Evolutionary conservation across 37 sponge, comb jelly and placozoan species (phyloP), one percentile per base, ranked within the genome.

Genomic region (Spongia lamella): DNA sequence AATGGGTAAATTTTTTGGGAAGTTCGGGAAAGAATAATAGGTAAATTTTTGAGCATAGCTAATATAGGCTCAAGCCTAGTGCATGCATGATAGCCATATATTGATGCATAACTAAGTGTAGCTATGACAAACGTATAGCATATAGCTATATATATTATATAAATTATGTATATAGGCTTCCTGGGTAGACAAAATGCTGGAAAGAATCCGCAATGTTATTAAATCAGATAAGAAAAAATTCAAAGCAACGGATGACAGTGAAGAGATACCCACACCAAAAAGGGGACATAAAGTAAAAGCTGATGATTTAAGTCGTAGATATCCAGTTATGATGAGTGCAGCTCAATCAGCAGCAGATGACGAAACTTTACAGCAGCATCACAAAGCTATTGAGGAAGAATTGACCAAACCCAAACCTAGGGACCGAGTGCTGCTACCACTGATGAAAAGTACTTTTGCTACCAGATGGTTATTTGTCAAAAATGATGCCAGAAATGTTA

Each of bases 161-260:
- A 9, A 9, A 43, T 35, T 68, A 20, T 25, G n/a, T 25, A 9
- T 69, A 50, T 39, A 80, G 81, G 52, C 62, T 35, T 80, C 81
- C 17, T 80, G 81, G 81, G 36, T 37, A 13, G 55, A 50, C 24
- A 71, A 72, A 62, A 80, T 80, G 81, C 6, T 72, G 5, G 81
- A 72, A 61, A 19, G 73, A 50, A 27, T 68, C 13, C 19, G 66
- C 5, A 80, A 80, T 53, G 27, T 43, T 3, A 22, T 27, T 15
- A 80, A 80, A 38, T 1, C 49, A 3, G 36, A 29, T 7, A 61
- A 30, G 19, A 53, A 36, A 13, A 66, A 66, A 38, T 32, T 38
- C 5, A 63, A 7, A 16, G 50, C 39, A 14, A 13, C 38, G 19
- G 39, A 38, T 38, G 68, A 68, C 3, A 37, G 26, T 1, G 31